These are phyloP conservation scores for Drosophila kikkawai DNA, from an alignment of 1,140 invertebrate species.

Conservation along the genomic window DNA sequence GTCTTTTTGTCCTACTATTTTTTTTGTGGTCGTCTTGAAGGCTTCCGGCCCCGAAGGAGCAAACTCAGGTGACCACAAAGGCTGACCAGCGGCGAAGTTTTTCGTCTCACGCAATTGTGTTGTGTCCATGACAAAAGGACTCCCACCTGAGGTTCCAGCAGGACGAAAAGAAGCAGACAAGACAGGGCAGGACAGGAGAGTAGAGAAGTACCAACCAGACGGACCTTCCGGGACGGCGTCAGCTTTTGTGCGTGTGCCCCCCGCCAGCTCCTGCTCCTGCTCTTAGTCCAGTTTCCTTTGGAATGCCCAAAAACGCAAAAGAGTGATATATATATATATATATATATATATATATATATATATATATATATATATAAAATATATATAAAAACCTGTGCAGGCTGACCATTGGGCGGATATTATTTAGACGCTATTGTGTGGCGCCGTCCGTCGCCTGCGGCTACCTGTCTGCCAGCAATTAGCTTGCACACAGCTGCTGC, in stretches of 20 bases:
- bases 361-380: neutral
- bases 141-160: slow-evolving; percentile 24
- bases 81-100: slow-evolving; percentile 47
- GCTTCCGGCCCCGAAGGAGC: slow-evolving; percentile 48
- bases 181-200: slow-evolving; percentile 3
- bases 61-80: slow-evolving; percentile 60
- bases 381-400: slow-evolving; percentile 8
- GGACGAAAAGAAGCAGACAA: slow-evolving; percentile 1
- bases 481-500: slow-evolving; percentile 72
- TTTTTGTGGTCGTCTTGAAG: slow-evolving; percentile 44
- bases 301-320: slow-evolving; percentile 1
- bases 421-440: slow-evolving; percentile 82
- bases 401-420: slow-evolving; percentile 80
- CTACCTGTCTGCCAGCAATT: slow-evolving; percentile 68
- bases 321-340: slow-evolving; percentile 5
- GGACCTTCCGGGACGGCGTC: slow-evolving; percentile 70
- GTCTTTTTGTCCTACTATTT: slow-evolving; percentile 21
- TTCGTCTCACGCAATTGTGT: slow-evolving; percentile 57
- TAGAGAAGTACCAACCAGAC: slow-evolving; percentile 26
- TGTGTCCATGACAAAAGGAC: slow-evolving; percentile 47
- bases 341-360: too few relatives aligned
- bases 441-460: slow-evolving; percentile 50
- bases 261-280: neutral
- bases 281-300: neutral
- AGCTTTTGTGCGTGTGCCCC: slow-evolving; percentile 71